These are phyloP conservation scores for Thymelicus lineola DNA, from an alignment of 2,888 invertebrate species.

Conservation along the genomic window DNA sequence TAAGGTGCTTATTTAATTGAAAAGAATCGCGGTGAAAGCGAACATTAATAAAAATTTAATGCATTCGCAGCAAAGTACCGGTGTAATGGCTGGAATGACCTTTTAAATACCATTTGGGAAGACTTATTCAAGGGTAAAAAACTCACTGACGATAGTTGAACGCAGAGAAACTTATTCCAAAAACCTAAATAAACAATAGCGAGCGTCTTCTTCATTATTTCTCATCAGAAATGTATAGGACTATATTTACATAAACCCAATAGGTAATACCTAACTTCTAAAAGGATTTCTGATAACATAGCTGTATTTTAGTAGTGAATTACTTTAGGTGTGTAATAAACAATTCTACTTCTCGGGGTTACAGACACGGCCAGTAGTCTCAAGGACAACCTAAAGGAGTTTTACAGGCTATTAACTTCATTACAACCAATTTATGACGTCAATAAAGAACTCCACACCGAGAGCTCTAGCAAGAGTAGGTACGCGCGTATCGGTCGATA, in stretches of 20 bases:
- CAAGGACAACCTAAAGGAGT: constrained; percentile 45
- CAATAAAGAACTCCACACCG: constrained; percentile 45
- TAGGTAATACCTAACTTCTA: no score
- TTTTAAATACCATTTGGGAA: no score
- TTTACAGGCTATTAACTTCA: constrained; percentile 49
- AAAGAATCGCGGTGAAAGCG: not conserved
- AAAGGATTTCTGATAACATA: not conserved
- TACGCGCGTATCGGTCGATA: constrained; percentile 22
- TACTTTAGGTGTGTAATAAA: constrained; percentile 40
- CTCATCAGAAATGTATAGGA: no score
- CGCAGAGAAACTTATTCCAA: not conserved
- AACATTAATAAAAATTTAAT: constrained; percentile 13
- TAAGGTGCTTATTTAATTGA: constrained; percentile 11
- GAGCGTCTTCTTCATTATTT: no score
- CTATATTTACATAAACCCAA: no score
- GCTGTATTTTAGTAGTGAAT: constrained; percentile 32
- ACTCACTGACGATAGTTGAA: no score
- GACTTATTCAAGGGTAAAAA: no score
- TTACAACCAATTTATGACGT: constrained; percentile 47
- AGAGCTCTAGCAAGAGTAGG: not conserved
- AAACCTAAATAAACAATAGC: not conserved
- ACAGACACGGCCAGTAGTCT: constrained; percentile 41
- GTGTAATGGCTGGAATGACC: not conserved
- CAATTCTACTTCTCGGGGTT: constrained; percentile 43
- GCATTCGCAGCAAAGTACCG: constrained; percentile 6